Base-by-base conservation (phyloP, 2,888 invertebrate species). In the Exocentrus adspersus region DNA sequence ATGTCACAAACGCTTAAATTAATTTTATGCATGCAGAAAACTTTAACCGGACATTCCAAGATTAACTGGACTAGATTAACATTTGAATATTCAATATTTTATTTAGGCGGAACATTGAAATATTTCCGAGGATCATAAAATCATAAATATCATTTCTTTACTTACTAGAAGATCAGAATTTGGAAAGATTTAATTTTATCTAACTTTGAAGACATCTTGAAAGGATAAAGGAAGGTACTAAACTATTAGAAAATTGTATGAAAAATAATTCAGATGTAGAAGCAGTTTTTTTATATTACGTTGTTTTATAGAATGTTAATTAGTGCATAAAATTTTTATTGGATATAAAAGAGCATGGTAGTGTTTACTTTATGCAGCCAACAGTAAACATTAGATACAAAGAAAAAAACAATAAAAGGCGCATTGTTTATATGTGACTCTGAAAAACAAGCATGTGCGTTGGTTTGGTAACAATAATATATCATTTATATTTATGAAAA, bases 1-100 rank as follows among this genome's bases (percentile, higher is more conserved):
- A n/a, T 59, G 62, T 66, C 61, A 63, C 58, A 64, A 69, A 68
- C 67, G 64, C 67, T 60, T 41, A 50, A 61, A 62, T 62, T 62
- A 62, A 64, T 67, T 60, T 67, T 64, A 67, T 67, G 67, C 64
- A 67, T 64, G 64, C 64, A 51, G 16, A 58, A 56, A 60, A 42
- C 41, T 53, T 56, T 43, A 57, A 64, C 43, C 14, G 30, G 54
- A 17, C 30, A 24, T 24, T 43, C 24, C 24, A 42, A 43, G 58
- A 66, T 66, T 66, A 66, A 66, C 57, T 66, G 57, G 62, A 66
- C 62, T 62, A 63, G 57, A 42, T 56, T 21, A 45, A 60, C 52
- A 57, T 60, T 60, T 63, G 66, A 58, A 62, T 62, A 60, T 62
- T 60, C 60, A 24, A 28, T 20, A 57, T 54, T 28, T 48, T 24